These are phyloP conservation scores for Percopsis omiscomaycus DNA, from an alignment of 2,797 vertebrate species.

Conservation along the genomic window DNA sequence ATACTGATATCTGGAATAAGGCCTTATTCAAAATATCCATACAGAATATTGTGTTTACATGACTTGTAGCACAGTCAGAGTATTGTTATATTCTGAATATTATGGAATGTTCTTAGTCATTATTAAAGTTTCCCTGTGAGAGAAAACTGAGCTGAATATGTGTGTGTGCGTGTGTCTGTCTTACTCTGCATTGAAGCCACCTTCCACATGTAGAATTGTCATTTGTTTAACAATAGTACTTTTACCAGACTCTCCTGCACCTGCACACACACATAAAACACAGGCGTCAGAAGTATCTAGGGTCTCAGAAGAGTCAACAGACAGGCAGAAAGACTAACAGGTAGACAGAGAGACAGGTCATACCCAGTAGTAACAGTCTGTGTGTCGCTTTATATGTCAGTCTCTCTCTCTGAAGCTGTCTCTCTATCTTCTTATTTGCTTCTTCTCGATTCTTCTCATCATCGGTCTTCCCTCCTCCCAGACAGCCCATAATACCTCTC, in stretches of 20 bases:
- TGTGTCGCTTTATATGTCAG: slow-evolving; percentile 95
- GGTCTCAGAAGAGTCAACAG: background rate
- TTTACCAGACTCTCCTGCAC: slow-evolving; percentile 97
- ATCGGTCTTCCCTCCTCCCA: slow-evolving; percentile 93
- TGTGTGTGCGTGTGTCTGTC: slow-evolving; percentile 46
- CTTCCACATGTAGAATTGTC: slow-evolving; percentile 95
- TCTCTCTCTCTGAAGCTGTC: slow-evolving; percentile 94
- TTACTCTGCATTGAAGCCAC: slow-evolving; percentile 95
- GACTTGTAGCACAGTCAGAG: too few relatives aligned
- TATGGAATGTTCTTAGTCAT: too few relatives aligned
- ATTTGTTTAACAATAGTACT: slow-evolving; percentile 99
- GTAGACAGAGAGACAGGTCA: slow-evolving; percentile 21
- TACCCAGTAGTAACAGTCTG: slow-evolving; percentile 90
- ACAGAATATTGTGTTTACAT: too few relatives aligned
- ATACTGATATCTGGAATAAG: too few relatives aligned
- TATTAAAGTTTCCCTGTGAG: too few relatives aligned
- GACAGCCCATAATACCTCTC: slow-evolving; percentile 85
- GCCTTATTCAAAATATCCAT: too few relatives aligned
- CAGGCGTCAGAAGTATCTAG: background rate
- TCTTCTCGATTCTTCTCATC: slow-evolving; percentile 95
- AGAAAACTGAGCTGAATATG: background rate
- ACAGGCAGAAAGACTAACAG: slow-evolving; percentile 6
- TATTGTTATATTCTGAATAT: too few relatives aligned
- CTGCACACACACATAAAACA: slow-evolving; percentile 66
- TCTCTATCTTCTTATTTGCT: slow-evolving; percentile 98